Evolutionary conservation across 2,888 invertebrate genomes (phyloP).

Genomic region (Sminthurinus aureus): DNA sequence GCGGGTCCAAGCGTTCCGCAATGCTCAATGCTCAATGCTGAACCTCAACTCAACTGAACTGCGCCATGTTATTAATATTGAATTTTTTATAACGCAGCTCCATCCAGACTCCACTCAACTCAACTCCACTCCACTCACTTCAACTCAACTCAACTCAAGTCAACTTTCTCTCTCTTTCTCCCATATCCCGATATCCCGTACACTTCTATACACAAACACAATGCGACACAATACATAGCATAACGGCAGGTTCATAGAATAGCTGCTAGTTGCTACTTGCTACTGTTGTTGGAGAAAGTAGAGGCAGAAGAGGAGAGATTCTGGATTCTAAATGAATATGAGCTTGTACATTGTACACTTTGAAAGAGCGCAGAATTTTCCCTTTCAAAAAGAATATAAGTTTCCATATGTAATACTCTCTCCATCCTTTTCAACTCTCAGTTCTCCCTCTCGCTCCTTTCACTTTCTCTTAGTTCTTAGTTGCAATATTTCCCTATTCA

Average conservation of each 20-base stretch:
- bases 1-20: conserved; percentile 40
- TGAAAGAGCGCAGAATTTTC: conserved; percentile 40
- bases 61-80: conserved; percentile 44
- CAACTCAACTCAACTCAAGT: neutral
- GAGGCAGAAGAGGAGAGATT: too few relatives aligned
- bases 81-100: conserved; percentile 43
- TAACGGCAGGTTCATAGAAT: neutral
- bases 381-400: conserved; percentile 45
- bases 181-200: neutral
- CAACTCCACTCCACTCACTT: too few relatives aligned
- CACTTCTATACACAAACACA: neutral
- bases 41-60: conserved; percentile 28
- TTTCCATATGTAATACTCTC: conserved; percentile 34
- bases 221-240: neutral
- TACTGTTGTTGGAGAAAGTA: too few relatives aligned
- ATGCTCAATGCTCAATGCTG: conserved; percentile 22
- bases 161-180: conserved; percentile 26
- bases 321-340: conserved; percentile 40
- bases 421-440: neutral
- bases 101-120: conserved; percentile 26
- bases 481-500: conserved; percentile 17
- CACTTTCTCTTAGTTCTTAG: too few relatives aligned
- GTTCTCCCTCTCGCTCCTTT: neutral
- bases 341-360: conserved; percentile 43
- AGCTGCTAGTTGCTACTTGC: neutral